Conservation (phyloP, 1,140 invertebrate species). For the Tribolium castaneum region DNA sequence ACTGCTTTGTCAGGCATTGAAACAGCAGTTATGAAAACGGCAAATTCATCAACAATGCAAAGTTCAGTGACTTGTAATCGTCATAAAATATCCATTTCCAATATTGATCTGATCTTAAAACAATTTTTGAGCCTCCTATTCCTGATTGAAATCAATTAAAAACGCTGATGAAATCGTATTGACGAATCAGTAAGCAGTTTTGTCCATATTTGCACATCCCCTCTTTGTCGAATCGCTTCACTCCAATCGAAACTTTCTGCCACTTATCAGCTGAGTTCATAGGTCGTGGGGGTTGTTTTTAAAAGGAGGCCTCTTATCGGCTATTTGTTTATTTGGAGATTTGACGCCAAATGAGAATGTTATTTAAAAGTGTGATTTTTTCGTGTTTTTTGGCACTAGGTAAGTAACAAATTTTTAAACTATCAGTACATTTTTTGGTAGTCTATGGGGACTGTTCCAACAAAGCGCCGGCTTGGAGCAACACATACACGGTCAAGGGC, state of each 20-base stretch:
- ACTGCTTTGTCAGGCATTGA: no score
- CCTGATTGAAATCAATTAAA: background rate
- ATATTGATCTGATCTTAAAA: background rate
- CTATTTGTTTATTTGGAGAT: constrained; percentile 4
- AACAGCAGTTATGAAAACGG: no score
- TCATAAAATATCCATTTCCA: background rate
- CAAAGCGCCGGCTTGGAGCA: constrained; percentile 73
- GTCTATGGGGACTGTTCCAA: constrained; percentile 28
- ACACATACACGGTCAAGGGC: constrained; percentile 79
- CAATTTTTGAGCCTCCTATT: background rate
- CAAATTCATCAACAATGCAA: background rate
- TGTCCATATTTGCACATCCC: constrained; percentile 13
- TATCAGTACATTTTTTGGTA: background rate
- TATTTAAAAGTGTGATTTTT: constrained; percentile 1
- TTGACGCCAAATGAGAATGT: background rate
- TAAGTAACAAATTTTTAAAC: background rate
- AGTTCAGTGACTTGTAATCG: background rate
- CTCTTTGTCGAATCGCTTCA: background rate
- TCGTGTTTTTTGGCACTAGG: background rate
- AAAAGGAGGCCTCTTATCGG: constrained; percentile 1
- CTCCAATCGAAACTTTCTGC: constrained; percentile 6
- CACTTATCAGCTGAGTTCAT: constrained; percentile 26
- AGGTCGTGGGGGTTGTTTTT: constrained; percentile 24
- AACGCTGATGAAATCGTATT: background rate
- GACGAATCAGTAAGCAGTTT: constrained; percentile 16